Percentiles rank a stretch among this genome's conserved stretches.
Evolutionary conservation across 2,888 invertebrate species (phyloP).

Genomic region (Hydropsyche betteni): DNA sequence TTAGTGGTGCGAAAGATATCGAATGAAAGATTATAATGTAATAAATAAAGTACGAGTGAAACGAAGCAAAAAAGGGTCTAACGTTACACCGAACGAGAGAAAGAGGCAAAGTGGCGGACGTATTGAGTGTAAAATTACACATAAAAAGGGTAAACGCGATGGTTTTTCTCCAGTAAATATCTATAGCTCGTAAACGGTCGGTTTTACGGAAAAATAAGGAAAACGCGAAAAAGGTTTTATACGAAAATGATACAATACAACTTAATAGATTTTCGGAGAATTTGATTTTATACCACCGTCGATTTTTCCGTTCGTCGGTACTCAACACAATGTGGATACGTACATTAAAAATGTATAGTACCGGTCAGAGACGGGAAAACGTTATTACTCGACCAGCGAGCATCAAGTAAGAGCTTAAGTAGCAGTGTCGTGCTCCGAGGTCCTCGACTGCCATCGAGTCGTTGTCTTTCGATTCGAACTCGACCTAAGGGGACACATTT

Average conservation of each 20-base stretch:
- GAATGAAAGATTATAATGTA: conserved; percentile 18
- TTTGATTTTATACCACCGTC: neutral
- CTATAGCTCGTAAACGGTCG: conserved; percentile 12
- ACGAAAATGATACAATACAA: conserved; percentile 24
- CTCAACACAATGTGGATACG: neutral
- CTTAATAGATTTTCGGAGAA: conserved; percentile 17
- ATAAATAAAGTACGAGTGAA: conserved; percentile 27
- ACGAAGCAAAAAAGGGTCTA: conserved; percentile 23
- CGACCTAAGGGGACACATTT: conserved; percentile 40
- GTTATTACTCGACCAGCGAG: conserved; percentile 12
- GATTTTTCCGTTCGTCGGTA: neutral
- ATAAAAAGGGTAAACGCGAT: conserved; percentile 23
- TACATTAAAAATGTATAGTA: conserved; percentile 13
- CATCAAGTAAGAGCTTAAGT: conserved; percentile 1
- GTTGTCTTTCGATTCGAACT: conserved; percentile 37
- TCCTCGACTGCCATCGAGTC: conserved; percentile 27
- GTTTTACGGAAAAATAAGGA: conserved; percentile 11
- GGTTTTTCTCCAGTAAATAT: conserved; percentile 23
- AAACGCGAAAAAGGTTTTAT: conserved; percentile 1
- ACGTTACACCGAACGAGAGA: conserved; percentile 10
- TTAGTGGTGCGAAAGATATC: neutral
- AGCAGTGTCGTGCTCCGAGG: conserved; percentile 8
- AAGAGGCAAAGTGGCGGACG: conserved; percentile 21
- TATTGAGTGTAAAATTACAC: conserved; percentile 27
- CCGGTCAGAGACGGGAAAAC: neutral